A percentile compares a stretch with the other conserved stretches of the same genome.
Evolutionary conservation across 2,888 invertebrate species (phyloP).

Genomic region (Amblyteles armatorius): DNA sequence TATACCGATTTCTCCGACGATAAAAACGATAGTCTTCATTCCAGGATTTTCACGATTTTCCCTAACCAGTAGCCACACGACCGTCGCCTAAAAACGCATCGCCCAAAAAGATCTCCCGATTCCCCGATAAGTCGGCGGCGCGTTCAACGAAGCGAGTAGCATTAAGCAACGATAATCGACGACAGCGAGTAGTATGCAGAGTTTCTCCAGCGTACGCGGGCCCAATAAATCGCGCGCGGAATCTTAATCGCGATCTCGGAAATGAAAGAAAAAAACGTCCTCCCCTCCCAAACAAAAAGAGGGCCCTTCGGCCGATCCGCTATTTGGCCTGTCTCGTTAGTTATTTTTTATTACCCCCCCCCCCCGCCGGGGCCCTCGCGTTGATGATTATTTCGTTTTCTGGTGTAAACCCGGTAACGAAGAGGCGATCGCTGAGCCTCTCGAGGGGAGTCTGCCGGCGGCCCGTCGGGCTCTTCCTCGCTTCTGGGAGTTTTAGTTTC

Average conservation of each 20-base stretch:
- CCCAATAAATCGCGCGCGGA: constrained; percentile 73
- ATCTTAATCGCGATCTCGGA: constrained; percentile 73
- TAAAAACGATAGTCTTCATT: neutral
- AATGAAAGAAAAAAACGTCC: constrained; percentile 43
- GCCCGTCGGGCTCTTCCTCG: neutral
- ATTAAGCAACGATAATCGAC: neutral
- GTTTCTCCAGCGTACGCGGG: constrained; percentile 40
- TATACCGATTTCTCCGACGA: neutral
- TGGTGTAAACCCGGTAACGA: constrained; percentile 35
- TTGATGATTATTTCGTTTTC: constrained; percentile 22
- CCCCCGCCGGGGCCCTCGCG: neutral
- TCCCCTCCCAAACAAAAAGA: neutral
- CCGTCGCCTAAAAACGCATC: neutral
- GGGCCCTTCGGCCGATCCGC: constrained; percentile 31
- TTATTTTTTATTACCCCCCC: constrained; percentile 17
- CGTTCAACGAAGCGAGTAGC: neutral
- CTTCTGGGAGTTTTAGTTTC: constrained; percentile 33
- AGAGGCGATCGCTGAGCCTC: neutral
- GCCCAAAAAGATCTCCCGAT: neutral
- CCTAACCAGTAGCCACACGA: neutral
- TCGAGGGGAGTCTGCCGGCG: constrained; percentile 3
- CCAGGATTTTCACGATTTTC: neutral
- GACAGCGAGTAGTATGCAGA: neutral
- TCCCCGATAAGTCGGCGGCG: neutral
- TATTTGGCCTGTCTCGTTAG: constrained; percentile 37